Evolutionary conservation across 2,113 vertebrate genomes (phyloP).

Genomic region (Epinephelus cyanopodus): DNA sequence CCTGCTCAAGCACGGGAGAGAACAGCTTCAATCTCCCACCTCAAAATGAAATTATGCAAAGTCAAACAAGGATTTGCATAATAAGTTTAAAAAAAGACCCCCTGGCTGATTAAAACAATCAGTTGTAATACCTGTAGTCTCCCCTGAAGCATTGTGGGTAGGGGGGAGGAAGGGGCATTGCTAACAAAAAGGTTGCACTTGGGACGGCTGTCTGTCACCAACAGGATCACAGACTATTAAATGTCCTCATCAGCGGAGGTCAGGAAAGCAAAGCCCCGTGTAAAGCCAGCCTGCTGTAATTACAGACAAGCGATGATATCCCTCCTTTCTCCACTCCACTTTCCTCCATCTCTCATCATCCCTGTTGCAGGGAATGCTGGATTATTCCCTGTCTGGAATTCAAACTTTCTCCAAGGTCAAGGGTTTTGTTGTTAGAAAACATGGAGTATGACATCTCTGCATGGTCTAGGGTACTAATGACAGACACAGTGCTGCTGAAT

Average conservation of each 20-base stretch:
- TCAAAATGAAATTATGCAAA: constrained; percentile 30
- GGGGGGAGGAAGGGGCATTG: not conserved
- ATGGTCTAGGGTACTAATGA: constrained; percentile 25
- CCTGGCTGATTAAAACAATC: constrained; percentile 40
- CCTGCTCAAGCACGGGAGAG: constrained; percentile 1
- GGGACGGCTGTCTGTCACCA: not conserved
- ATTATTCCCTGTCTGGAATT: not conserved
- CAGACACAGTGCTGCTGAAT: not conserved
- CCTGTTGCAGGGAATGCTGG: constrained; percentile 3
- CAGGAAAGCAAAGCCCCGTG: not conserved
- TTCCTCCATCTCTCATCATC: not conserved
- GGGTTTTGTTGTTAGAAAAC: constrained; percentile 19
- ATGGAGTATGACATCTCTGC: constrained; percentile 4
- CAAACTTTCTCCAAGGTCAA: constrained; percentile 32
- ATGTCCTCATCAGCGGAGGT: constrained; percentile 37
- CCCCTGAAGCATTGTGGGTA: constrained; percentile 14
- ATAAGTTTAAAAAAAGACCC: constrained; percentile 17
- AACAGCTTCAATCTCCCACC: constrained; percentile 14
- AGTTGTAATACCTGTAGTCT: constrained; percentile 1
- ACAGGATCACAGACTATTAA: constrained; percentile 40
- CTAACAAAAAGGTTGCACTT: constrained; percentile 27
- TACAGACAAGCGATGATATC: not conserved
- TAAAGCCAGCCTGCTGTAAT: constrained; percentile 17
- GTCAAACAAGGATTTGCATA: constrained; percentile 10
- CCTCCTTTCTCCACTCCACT: not conserved